Conservation (phyloP, 2,797 vertebrate species). For the Falco berigora region DNA sequence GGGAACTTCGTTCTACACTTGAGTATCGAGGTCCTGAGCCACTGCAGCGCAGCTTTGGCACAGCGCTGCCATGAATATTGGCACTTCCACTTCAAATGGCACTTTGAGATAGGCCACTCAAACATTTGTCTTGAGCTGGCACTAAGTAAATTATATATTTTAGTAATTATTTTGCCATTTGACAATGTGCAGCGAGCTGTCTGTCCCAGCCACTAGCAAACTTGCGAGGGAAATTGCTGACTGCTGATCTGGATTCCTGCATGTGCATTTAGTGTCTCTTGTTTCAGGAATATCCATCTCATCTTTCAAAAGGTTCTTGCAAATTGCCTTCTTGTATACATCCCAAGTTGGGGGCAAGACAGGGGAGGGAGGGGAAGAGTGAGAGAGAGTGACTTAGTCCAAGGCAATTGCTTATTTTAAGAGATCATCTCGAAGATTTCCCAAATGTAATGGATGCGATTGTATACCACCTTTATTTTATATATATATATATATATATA, state of each 20-base stretch:
- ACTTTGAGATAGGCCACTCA: not conserved
- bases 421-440: not conserved
- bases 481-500: too few relatives aligned
- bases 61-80: not conserved
- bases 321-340: fast-evolving
- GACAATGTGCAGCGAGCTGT: not conserved
- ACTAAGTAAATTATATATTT: not conserved
- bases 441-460: not conserved
- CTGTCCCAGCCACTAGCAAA: not conserved
- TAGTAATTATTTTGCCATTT: not conserved
- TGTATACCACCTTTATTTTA: not conserved
- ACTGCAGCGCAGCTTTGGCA: not conserved
- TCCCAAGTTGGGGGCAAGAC: too few relatives aligned
- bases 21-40: not conserved
- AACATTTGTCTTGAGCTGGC: not conserved
- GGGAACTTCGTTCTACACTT: not conserved
- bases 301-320: not conserved
- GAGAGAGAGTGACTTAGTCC: too few relatives aligned
- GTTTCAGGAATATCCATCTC: not conserved
- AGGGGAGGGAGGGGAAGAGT: too few relatives aligned
- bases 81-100: not conserved
- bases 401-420: not conserved
- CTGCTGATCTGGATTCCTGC: not conserved
- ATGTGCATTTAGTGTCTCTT: not conserved
- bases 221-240: not conserved